Evolutionary conservation across 2,888 invertebrate genomes (phyloP).

Genomic region (Capitulum mitella): DNA sequence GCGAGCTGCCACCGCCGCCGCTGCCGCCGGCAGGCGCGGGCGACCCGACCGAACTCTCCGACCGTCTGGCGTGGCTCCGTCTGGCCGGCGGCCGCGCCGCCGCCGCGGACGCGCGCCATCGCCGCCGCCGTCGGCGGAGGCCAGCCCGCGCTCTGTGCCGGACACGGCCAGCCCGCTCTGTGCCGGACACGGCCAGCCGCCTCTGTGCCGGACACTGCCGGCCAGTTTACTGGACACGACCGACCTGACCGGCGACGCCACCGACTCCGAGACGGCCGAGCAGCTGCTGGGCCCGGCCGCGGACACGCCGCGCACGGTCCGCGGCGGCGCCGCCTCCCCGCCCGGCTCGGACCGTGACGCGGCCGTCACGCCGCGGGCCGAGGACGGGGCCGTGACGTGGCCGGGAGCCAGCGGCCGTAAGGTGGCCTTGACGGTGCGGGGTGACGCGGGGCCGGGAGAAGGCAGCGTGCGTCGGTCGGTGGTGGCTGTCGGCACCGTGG

Average conservation of each 20-base stretch:
- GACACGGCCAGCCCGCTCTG: slow-evolving; percentile 8
- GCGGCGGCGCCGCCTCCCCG: neutral
- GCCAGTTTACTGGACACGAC: too few species aligned
- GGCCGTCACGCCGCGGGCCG: too few species aligned
- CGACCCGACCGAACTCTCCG: too few species aligned
- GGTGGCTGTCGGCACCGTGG: neutral
- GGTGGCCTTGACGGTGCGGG: neutral
- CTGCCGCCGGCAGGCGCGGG: neutral
- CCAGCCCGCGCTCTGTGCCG: neutral
- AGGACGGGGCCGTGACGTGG: too few species aligned
- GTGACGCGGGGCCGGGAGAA: neutral
- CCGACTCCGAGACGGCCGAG: neutral
- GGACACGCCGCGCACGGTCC: neutral
- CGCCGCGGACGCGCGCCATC: too few species aligned
- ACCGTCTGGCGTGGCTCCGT: neutral
- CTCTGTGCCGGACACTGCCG: neutral
- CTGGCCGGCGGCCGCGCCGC: neutral
- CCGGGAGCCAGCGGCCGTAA: too few species aligned
- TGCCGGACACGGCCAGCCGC: neutral
- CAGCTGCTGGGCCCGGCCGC: neutral
- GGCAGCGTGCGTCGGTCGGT: neutral
- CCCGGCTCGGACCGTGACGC: neutral
- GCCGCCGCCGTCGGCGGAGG: neutral
- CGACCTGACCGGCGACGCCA: neutral
- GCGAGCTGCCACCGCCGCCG: too few species aligned